These are phyloP conservation scores for Garrulus glandarius DNA, from an alignment of 2,797 vertebrate genomes.

Conservation along the genomic window DNA sequence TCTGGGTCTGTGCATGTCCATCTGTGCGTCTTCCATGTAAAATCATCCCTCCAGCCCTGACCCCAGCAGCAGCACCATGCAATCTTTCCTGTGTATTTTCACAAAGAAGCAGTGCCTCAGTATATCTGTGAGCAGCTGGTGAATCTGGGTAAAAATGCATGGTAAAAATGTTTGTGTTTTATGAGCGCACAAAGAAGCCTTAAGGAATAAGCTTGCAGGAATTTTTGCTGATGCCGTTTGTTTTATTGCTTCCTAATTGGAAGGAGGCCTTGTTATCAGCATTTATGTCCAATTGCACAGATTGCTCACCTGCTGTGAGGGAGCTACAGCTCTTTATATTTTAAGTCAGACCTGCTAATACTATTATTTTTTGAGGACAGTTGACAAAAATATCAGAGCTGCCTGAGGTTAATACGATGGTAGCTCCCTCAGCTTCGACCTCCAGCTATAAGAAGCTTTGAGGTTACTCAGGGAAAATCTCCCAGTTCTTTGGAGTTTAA, in stretches of 20 bases:
- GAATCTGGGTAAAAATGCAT: not conserved
- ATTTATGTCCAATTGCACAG: slow-evolving; percentile 33
- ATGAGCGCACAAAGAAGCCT: not conserved
- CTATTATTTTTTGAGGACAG: slow-evolving; percentile 16
- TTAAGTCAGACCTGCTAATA: not conserved
- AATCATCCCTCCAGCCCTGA: not conserved
- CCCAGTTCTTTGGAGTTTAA: not conserved
- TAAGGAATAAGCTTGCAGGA: not conserved
- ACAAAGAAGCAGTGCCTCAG: not conserved
- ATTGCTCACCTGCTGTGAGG: slow-evolving; percentile 45
- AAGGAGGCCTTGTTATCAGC: slow-evolving; percentile 35
- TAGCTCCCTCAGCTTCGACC: not conserved
- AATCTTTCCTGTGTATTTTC: not conserved
- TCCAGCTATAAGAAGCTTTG: slow-evolving; percentile 4
- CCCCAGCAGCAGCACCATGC: not conserved
- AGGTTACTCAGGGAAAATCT: slow-evolving; percentile 9
- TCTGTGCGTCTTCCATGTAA: not conserved
- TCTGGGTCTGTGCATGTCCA: not conserved
- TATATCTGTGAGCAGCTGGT: not conserved
- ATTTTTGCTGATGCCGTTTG: slow-evolving; percentile 47
- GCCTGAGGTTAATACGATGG: not conserved
- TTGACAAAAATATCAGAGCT: slow-evolving; percentile 23
- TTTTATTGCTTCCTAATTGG: slow-evolving; percentile 54
- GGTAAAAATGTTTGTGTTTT: not conserved
- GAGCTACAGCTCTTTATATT: not conserved